Evolutionary conservation across 1,140 invertebrate species (phyloP).

Genomic region (Doryteuthis pealeii): DNA sequence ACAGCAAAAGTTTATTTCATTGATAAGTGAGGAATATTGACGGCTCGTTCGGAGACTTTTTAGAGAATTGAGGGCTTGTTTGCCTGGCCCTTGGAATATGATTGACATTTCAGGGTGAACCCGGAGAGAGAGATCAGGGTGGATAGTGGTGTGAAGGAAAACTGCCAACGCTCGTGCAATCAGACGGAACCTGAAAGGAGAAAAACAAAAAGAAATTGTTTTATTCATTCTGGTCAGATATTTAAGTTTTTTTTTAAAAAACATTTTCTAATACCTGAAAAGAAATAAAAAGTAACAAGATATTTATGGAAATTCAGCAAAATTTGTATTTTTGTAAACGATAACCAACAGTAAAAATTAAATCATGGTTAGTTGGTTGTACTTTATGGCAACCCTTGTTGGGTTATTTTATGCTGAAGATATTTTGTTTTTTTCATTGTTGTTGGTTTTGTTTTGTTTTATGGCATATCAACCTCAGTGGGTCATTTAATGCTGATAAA

Average conservation of each 20-base stretch:
- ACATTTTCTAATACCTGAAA: background rate
- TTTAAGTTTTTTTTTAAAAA: background rate
- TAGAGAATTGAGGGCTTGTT: background rate
- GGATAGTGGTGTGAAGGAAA: background rate
- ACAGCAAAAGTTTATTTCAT: background rate
- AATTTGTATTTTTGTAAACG: too few relatives aligned
- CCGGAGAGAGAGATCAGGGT: constrained; percentile 3
- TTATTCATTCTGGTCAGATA: too few relatives aligned
- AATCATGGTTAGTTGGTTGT: too few relatives aligned
- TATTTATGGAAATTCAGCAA: too few relatives aligned
- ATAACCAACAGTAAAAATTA: too few relatives aligned
- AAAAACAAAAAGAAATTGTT: background rate
- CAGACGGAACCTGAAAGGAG: background rate
- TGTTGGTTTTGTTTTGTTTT: too few relatives aligned
- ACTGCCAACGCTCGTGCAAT: background rate
- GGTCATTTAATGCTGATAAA: too few relatives aligned
- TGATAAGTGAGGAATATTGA: background rate
- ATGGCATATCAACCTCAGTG: too few relatives aligned
- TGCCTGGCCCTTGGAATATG: background rate
- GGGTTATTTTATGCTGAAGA: too few relatives aligned
- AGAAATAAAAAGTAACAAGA: too few relatives aligned
- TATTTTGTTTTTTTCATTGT: too few relatives aligned
- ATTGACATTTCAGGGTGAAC: constrained; percentile 10
- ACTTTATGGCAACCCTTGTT: too few relatives aligned
- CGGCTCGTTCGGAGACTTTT: background rate